A percentile compares a stretch with the other conserved stretches of the same genome.
phyloP scores from a whole-genome alignment of 2,113 vertebrate species.

The Austrofundulus limnaeus region DNA sequence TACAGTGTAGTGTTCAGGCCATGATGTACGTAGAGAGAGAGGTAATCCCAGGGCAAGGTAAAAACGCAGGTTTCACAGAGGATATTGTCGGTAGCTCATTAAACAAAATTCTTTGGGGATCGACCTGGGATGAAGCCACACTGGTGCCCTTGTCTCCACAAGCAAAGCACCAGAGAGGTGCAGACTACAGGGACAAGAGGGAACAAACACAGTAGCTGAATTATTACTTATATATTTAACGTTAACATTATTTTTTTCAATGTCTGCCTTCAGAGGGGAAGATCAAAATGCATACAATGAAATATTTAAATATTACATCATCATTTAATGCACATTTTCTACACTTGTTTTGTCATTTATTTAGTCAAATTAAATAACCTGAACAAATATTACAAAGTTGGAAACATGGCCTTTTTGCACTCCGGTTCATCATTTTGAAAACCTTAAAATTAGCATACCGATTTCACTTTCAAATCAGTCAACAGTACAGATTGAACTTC shows the following conservation, averaged over 20 bases:
- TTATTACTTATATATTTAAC: constrained; percentile 28
- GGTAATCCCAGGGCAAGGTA: constrained; percentile 56
- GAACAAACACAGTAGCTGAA: constrained; percentile 61
- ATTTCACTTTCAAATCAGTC: constrained; percentile 40
- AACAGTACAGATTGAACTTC: constrained; percentile 24
- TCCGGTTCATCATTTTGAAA: not conserved
- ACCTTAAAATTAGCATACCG: constrained; percentile 29
- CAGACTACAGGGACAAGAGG: constrained; percentile 51
- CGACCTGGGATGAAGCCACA: constrained; percentile 45
- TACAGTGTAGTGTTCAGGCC: constrained; percentile 35
- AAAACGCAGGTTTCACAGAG: constrained; percentile 48
- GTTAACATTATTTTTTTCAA: constrained; percentile 30
- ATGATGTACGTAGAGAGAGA: not conserved
- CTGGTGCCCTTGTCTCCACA: constrained; percentile 54
- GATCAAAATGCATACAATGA: constrained; percentile 29
- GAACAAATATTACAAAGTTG: not conserved
- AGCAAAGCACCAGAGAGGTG: constrained; percentile 48
- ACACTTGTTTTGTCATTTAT: not conserved
- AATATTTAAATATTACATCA: not conserved
- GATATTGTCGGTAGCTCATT: constrained; percentile 64
- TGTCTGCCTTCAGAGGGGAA: constrained; percentile 38
- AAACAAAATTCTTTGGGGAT: constrained; percentile 53
- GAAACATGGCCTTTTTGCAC: not conserved
- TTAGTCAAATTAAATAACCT: not conserved
- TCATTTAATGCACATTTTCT: not conserved